A percentile compares a stretch with the other conserved stretches of the same genome.
These are phyloP conservation scores for Agrochola circellaris DNA, from an alignment of 2,888 invertebrate species.

Conservation along the genomic window DNA sequence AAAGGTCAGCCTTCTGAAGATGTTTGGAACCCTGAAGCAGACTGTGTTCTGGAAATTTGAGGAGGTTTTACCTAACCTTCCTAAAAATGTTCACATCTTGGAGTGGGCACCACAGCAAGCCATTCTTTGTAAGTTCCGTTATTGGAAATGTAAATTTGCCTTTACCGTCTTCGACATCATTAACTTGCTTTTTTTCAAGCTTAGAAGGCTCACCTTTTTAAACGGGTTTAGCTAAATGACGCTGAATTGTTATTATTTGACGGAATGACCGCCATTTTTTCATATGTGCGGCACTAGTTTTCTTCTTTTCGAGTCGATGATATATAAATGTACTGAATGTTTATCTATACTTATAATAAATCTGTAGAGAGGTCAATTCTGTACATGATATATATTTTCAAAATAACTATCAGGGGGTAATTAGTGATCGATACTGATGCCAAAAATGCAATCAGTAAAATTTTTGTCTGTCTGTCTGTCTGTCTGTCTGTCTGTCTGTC, in stretches of 20 bases:
- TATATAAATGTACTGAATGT: too few relatives aligned
- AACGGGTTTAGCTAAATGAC: not conserved
- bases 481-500: too few relatives aligned
- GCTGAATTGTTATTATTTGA: not conserved
- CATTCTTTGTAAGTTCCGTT: slow-evolving; percentile 54
- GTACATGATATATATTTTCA: too few relatives aligned
- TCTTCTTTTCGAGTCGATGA: not conserved
- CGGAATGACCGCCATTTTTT: not conserved
- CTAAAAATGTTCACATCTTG: slow-evolving; percentile 83
- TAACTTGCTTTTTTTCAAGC: not conserved
- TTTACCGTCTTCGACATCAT: not conserved
- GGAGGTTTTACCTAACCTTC: slow-evolving; percentile 74
- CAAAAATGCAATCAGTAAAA: too few relatives aligned
- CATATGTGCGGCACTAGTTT: not conserved
- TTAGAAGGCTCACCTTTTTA: not conserved
- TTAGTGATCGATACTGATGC: too few relatives aligned
- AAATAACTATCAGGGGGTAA: too few relatives aligned
- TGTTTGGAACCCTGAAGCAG: slow-evolving; percentile 84
- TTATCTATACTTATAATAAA: too few relatives aligned
- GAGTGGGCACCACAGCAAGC: slow-evolving; percentile 84
- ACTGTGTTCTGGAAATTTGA: slow-evolving; percentile 89
- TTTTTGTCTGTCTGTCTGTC: too few relatives aligned
- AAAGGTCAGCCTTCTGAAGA: slow-evolving; percentile 75
- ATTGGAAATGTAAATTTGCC: not conserved
- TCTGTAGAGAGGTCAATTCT: too few relatives aligned